A percentile compares a stretch with the other conserved stretches of the same genome.
phyloP scores from a whole-genome alignment of 2,113 vertebrate species.

The Coracopsis vasa region DNA sequence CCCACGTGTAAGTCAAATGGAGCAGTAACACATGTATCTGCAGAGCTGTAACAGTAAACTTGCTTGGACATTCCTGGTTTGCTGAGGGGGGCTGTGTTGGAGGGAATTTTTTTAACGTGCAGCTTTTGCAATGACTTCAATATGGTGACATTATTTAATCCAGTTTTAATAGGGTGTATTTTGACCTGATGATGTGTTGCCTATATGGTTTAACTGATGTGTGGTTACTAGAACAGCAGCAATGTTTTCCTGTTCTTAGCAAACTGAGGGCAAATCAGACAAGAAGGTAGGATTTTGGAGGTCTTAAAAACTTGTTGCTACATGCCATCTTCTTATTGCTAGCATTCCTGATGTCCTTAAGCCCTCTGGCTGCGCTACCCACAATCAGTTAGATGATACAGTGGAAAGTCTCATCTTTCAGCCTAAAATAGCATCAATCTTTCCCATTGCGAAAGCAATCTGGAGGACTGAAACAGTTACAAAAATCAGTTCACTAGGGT shows the following conservation, averaged over 20 bases:
- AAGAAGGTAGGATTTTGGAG: not conserved
- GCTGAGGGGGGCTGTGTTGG: not conserved
- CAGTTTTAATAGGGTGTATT: not conserved
- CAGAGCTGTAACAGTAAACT: not conserved
- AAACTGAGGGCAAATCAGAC: not conserved
- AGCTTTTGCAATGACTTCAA: not conserved
- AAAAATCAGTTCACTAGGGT: not conserved
- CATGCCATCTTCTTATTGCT: not conserved
- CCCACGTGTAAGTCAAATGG: conserved; percentile 32
- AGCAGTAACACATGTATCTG: conserved; percentile 28
- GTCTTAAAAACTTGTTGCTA: not conserved
- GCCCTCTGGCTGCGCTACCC: not conserved
- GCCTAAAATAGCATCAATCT: not conserved
- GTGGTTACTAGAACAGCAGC: not conserved
- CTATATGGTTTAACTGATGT: not conserved
- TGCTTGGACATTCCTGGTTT: not conserved
- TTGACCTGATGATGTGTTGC: not conserved
- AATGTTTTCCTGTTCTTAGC: not conserved
- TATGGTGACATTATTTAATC: not conserved
- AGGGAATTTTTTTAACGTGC: not conserved
- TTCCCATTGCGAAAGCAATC: not conserved
- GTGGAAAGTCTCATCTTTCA: not conserved
- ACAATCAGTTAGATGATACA: not conserved
- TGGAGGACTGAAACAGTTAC: not conserved
- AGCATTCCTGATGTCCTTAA: not conserved